These are phyloP conservation scores for Palythoa grandiflora DNA, from an alignment of 92 coral and sea anemone genomes.

Conservation along the genomic window DNA sequence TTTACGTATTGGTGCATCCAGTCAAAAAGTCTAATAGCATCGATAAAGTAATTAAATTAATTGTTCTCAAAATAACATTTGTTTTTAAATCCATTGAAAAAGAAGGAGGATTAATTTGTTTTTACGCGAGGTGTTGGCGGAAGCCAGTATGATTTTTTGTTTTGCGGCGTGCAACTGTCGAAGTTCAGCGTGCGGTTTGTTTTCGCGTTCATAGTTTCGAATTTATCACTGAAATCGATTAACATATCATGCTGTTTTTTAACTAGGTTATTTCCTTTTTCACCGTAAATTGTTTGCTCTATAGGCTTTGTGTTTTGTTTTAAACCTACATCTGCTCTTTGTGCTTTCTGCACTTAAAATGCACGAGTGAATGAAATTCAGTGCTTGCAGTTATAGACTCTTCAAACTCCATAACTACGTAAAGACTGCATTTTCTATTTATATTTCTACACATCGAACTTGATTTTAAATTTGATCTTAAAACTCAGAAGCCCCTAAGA, in stretches of 20 bases:
- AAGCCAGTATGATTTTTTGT: neutral
- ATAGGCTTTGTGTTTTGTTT: neutral
- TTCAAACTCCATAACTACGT: no score
- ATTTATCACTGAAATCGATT: neutral
- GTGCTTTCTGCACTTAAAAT: neutral
- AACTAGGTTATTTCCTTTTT: conserved; percentile 6
- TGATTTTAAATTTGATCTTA: no score
- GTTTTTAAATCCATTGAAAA: neutral
- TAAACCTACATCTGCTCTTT: conserved; percentile 7
- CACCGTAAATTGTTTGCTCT: neutral
- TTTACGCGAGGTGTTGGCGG: neutral
- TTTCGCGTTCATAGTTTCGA: neutral
- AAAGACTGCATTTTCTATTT: no score
- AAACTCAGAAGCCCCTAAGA: no score
- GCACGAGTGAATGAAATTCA: neutral
- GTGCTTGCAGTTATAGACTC: neutral
- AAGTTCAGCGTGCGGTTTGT: neutral
- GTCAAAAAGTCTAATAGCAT: neutral
- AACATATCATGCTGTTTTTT: conserved; percentile 10
- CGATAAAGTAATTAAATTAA: conserved; percentile 24
- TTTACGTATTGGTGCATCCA: conserved; percentile 8
- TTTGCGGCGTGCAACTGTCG: neutral
- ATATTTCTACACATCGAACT: no score
- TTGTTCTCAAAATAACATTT: conserved; percentile 34
- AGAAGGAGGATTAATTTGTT: neutral